phyloP scores from a whole-genome alignment of 2,113 vertebrate species.

The Mormyrus iriodes region DNA sequence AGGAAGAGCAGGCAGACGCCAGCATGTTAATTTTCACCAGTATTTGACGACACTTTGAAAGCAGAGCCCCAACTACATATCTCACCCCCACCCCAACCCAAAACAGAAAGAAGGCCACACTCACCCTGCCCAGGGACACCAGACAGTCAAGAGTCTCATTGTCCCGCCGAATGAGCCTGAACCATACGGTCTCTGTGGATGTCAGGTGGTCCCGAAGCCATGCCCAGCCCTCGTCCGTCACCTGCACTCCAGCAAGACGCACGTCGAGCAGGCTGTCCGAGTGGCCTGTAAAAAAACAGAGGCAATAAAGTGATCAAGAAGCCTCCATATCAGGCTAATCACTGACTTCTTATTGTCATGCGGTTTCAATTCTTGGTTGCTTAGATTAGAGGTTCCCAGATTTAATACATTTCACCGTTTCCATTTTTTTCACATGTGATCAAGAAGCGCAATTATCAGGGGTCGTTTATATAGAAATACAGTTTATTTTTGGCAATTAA shows the following conservation, averaged over 20 bases:
- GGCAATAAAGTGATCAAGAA: not conserved
- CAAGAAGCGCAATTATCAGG: not conserved
- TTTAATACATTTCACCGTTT: not conserved
- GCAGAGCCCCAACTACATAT: not conserved
- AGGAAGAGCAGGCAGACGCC: not conserved
- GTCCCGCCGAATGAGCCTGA: conserved; percentile 78
- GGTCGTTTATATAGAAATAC: not conserved
- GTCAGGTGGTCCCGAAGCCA: conserved; percentile 73
- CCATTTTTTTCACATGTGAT: not conserved
- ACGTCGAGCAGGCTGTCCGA: conserved; percentile 59
- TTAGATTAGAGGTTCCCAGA: not conserved
- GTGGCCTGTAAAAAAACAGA: conserved; percentile 57
- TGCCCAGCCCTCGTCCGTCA: conserved; percentile 58
- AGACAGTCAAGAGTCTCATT: conserved; percentile 70
- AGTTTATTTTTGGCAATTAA: not conserved
- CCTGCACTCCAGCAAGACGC: conserved; percentile 77
- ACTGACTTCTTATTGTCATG: not conserved
- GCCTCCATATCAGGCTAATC: not conserved
- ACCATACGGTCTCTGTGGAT: conserved; percentile 70
- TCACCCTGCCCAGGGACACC: conserved; percentile 73
- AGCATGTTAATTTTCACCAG: not conserved
- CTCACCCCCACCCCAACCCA: not conserved
- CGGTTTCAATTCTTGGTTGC: not conserved
- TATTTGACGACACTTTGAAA: not conserved
- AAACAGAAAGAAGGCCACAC: not conserved